A percentile compares a stretch with the other conserved stretches of the same genome.
Conservation (phyloP, 2,888 invertebrate genomes). For the Eretmocerus hayati region DNA sequence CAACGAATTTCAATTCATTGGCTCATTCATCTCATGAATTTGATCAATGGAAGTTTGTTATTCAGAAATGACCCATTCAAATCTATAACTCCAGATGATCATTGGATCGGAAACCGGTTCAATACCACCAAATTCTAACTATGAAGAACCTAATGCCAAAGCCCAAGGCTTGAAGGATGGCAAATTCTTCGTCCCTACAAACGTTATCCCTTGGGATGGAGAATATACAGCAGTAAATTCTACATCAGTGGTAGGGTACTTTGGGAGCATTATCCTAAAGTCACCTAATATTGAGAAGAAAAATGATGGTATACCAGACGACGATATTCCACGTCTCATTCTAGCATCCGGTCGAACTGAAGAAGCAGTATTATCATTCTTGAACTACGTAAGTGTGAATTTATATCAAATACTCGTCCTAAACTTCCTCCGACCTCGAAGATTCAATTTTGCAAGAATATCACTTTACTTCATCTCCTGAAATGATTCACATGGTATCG, state of each 20-base stretch:
- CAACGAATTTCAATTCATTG: not conserved
- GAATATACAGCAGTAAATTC: slow-evolving; percentile 76
- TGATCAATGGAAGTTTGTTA: no score
- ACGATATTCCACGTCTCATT: slow-evolving; percentile 65
- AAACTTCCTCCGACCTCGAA: no score
- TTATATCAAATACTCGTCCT: no score
- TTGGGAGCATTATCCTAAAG: slow-evolving; percentile 65
- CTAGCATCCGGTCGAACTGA: slow-evolving; percentile 74
- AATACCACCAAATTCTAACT: slow-evolving; percentile 55
- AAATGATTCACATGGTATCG: no score
- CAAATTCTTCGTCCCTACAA: slow-evolving; percentile 16
- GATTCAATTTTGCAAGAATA: no score
- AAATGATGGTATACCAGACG: slow-evolving; percentile 56
- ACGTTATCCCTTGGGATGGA: slow-evolving; percentile 54
- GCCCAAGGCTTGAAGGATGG: slow-evolving; percentile 17
- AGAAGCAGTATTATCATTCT: slow-evolving; percentile 60
- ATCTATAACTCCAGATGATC: slow-evolving; percentile 11
- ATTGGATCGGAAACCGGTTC: slow-evolving; percentile 29
- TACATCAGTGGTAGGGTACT: slow-evolving; percentile 89
- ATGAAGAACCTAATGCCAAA: slow-evolving; percentile 39
- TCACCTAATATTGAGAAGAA: slow-evolving; percentile 56
- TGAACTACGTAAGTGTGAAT: slow-evolving; percentile 58
- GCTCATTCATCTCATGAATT: not conserved
- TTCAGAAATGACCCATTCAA: no score
- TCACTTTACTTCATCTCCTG: no score